Evolutionary conservation across 92 coral and sea anemone species (phyloP).

Genomic region (Parazoanthus swiftii): DNA sequence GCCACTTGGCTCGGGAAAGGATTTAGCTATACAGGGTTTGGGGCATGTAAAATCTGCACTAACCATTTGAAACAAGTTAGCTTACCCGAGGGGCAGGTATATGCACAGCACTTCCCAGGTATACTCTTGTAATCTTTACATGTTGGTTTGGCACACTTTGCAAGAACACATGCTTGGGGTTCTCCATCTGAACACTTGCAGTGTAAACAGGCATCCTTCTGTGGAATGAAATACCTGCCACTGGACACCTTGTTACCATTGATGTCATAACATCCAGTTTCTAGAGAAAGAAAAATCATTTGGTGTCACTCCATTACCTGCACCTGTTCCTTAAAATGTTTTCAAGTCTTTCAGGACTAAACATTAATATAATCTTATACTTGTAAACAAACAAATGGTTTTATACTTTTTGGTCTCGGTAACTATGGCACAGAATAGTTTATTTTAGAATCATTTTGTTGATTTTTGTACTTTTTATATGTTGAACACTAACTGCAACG

Average conservation of each 20-base stretch:
- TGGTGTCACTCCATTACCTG: not conserved
- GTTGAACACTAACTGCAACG: too few relatives aligned
- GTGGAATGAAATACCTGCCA: constrained; percentile 81
- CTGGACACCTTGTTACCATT: constrained; percentile 58
- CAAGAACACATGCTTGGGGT: constrained; percentile 73
- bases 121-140: constrained; percentile 79
- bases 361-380: too few relatives aligned
- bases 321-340: too few relatives aligned
- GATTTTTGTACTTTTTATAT: too few relatives aligned
- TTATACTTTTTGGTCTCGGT: too few relatives aligned
- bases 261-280: constrained; percentile 68
- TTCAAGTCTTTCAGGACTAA: too few relatives aligned
- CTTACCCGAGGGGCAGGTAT: constrained; percentile 90
- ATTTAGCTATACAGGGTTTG: too few relatives aligned
- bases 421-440: too few relatives aligned
- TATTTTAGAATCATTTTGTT: too few relatives aligned
- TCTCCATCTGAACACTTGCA: constrained; percentile 88
- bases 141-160: constrained; percentile 87
- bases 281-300: constrained; percentile 39
- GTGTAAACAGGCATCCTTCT: constrained; percentile 77
- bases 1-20: too few relatives aligned
- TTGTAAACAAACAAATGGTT: too few relatives aligned
- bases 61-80: not conserved
- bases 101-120: constrained; percentile 93
- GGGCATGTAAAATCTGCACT: not conserved